A percentile compares a stretch with the other conserved stretches of the same genome.
Evolutionary conservation across 2,797 vertebrate species (phyloP).

Genomic region (Cryptoblepharus egeriae): DNA sequence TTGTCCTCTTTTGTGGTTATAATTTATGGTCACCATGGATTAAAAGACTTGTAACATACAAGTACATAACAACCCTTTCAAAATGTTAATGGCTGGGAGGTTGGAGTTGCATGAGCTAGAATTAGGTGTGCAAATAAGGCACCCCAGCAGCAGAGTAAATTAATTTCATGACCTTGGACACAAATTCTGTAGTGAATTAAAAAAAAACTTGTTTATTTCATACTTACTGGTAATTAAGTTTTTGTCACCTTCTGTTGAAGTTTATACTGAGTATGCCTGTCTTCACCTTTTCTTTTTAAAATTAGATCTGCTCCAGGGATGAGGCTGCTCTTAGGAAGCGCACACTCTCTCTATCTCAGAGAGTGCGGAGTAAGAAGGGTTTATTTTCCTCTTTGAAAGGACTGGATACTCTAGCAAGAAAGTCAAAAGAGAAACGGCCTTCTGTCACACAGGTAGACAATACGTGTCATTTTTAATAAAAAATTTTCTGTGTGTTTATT

Average conservation of each 20-base stretch:
- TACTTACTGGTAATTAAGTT: conserved; percentile 18
- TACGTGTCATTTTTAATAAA: not conserved
- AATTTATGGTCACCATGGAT: too few species aligned
- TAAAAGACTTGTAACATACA: too few species aligned
- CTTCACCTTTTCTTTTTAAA: conserved; percentile 4
- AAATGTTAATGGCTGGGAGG: too few species aligned
- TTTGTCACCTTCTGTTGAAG: conserved; percentile 25
- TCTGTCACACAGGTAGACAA: conserved; percentile 85
- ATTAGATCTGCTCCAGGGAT: conserved; percentile 91
- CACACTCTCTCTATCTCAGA: conserved; percentile 85
- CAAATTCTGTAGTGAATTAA: not conserved
- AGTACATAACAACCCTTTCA: too few species aligned
- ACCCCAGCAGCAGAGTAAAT: not conserved
- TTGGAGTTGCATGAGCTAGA: too few species aligned
- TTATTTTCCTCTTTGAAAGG: conserved; percentile 93
- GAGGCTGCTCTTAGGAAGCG: conserved; percentile 88
- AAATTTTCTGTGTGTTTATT: not conserved
- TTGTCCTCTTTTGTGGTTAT: too few species aligned
- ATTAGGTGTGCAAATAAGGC: too few species aligned
- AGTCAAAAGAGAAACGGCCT: conserved; percentile 87
- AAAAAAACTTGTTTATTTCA: conserved; percentile 31
- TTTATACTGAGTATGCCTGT: not conserved
- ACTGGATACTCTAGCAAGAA: conserved; percentile 88
- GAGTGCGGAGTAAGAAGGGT: conserved; percentile 84
- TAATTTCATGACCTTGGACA: not conserved